phyloP scores from a whole-genome alignment of 2,797 vertebrate genomes.

The Smutsia temminckii region DNA sequence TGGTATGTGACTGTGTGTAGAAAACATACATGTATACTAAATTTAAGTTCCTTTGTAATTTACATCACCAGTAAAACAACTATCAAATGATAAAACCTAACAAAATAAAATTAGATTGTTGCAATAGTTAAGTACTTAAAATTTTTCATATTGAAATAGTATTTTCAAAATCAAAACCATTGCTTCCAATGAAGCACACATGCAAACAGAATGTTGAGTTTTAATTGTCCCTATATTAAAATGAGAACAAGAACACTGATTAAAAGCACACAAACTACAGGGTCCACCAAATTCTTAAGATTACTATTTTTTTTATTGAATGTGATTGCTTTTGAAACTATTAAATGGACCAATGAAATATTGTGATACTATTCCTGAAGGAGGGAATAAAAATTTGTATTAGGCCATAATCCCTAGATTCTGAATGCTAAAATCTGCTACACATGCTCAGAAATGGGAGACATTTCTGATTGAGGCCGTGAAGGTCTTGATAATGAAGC shows the following conservation, averaged over 20 bases:
- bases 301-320: background rate
- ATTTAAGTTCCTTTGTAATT: background rate
- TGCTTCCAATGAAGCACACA: background rate
- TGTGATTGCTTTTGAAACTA: background rate
- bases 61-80: background rate
- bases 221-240: background rate
- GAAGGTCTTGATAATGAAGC: background rate
- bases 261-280: background rate
- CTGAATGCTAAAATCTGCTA: background rate
- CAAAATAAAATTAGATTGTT: background rate
- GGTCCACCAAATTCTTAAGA: background rate
- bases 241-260: background rate
- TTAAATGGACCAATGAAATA: background rate
- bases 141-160: background rate
- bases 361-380: background rate
- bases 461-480: background rate
- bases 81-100: background rate
- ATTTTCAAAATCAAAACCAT: background rate
- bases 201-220: background rate
- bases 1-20: background rate
- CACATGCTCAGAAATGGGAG: background rate
- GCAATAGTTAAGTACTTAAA: background rate
- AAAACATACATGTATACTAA: background rate
- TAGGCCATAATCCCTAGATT: background rate
- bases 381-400: background rate